Percentiles rank a stretch among this genome's conserved stretches.
phyloP scores from a whole-genome alignment of 2,113 vertebrate genomes.

The Calidris pygmaea region DNA sequence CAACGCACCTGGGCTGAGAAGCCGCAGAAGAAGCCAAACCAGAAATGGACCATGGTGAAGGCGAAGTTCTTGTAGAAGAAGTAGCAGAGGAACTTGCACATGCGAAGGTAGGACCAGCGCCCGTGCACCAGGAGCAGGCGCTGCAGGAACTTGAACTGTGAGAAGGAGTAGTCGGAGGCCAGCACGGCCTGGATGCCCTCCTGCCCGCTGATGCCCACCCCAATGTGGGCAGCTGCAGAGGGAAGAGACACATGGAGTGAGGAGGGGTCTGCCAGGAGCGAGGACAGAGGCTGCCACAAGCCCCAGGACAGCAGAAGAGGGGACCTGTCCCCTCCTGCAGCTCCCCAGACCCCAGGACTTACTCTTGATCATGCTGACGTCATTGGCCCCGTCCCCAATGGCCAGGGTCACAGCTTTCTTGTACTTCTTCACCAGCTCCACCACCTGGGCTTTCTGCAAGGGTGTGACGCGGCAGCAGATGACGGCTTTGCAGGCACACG shows the following conservation, averaged over 20 bases:
- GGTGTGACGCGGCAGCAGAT: constrained; percentile 96
- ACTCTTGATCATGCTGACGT: constrained; percentile 98
- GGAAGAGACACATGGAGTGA: not conserved
- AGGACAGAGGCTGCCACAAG: not conserved
- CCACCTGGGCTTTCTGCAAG: constrained; percentile 94
- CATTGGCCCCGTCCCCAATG: constrained; percentile 92
- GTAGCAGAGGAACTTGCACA: constrained; percentile 97
- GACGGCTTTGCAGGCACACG: constrained; percentile 88
- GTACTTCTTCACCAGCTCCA: constrained; percentile 93
- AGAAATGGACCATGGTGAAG: constrained; percentile 99
- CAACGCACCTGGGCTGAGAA: constrained; percentile 89
- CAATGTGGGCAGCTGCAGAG: constrained; percentile 87
- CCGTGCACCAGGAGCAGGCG: constrained; percentile 93
- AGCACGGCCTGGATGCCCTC: constrained; percentile 95
- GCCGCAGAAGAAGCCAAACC: constrained; percentile 97
- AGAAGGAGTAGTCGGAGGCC: constrained; percentile 93
- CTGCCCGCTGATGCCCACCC: constrained; percentile 94
- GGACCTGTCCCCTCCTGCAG: not conserved
- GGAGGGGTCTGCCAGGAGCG: not conserved
- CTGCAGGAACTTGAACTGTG: constrained; percentile 95
- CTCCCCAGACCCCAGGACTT: constrained; percentile 43
- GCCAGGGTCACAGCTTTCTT: constrained; percentile 93
- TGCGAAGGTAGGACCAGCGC: constrained; percentile 95
- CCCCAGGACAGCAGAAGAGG: not conserved
- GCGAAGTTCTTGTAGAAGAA: constrained; percentile 99